Percentiles rank a stretch among this genome's conserved stretches.
These are phyloP conservation scores for Neosilurus mollespiculum DNA, from an alignment of 2,797 vertebrate genomes.

Conservation along the genomic window DNA sequence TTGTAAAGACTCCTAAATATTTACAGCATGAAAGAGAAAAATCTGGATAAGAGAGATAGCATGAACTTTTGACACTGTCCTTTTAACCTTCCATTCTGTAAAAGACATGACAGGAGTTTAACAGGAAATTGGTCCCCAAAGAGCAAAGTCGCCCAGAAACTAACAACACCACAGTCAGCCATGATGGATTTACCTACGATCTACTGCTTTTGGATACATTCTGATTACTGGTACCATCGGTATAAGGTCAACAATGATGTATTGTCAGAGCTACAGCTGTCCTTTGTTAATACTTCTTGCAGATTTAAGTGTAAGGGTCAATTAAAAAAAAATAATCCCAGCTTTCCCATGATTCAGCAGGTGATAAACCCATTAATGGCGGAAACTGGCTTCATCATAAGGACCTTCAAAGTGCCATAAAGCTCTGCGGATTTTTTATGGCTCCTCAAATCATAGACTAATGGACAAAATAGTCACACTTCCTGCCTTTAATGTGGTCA, in stretches of 20 bases:
- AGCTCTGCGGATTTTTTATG: conserved; percentile 41
- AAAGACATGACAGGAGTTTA: conserved; percentile 17
- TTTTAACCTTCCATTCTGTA: not conserved
- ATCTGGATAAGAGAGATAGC: not conserved
- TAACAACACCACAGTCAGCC: not conserved
- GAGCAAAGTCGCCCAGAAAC: not conserved
- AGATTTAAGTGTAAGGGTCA: conserved; percentile 13
- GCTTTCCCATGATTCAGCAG: not conserved
- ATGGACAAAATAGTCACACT: conserved; percentile 44
- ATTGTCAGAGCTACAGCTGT: conserved; percentile 19
- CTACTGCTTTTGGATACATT: conserved; percentile 7
- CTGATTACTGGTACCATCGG: not conserved
- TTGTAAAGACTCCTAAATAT: not conserved
- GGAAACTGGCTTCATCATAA: conserved; percentile 24
- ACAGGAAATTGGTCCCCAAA: conserved; percentile 23
- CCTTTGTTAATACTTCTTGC: not conserved
- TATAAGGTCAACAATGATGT: conserved; percentile 17
- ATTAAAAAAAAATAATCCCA: not conserved
- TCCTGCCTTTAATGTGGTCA: conserved; percentile 42
- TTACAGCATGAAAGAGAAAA: not conserved
- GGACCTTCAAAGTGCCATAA: conserved; percentile 44
- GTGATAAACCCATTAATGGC: conserved; percentile 29
- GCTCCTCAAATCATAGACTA: conserved; percentile 42
- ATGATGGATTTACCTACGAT: conserved; percentile 20
- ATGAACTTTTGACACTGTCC: conserved; percentile 7